Evolutionary conservation across 1,140 invertebrate genomes (phyloP).

Genomic region (Lucilia cuprina): DNA sequence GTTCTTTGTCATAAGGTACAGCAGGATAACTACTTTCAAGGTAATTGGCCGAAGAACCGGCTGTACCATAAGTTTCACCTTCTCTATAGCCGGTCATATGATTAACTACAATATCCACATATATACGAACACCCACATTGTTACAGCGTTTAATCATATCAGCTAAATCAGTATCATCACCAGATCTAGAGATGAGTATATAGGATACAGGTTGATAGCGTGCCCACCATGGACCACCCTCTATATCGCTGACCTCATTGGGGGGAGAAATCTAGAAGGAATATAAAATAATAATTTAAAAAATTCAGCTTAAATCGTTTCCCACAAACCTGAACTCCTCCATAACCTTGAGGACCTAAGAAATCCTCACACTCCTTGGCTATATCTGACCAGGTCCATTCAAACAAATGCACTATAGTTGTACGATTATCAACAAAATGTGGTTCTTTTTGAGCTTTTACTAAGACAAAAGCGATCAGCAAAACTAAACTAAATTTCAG

Average conservation of each 20-base stretch:
- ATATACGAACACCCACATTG: slow-evolving; percentile 77
- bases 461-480: neutral
- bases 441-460: slow-evolving; percentile 43
- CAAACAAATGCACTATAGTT: slow-evolving; percentile 72
- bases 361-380: slow-evolving; percentile 77
- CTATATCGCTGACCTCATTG: slow-evolving; percentile 59
- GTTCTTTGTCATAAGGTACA: slow-evolving; percentile 63
- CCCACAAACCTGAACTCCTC: slow-evolving; percentile 72
- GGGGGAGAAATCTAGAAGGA: slow-evolving; percentile 64
- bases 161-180: slow-evolving; percentile 73
- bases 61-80: slow-evolving; percentile 63
- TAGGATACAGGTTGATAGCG: slow-evolving; percentile 89
- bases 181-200: slow-evolving; percentile 75
- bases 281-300: neutral
- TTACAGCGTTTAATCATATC: slow-evolving; percentile 82
- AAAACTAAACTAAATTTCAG: neutral
- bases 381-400: slow-evolving; percentile 77
- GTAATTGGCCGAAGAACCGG: slow-evolving; percentile 63
- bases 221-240: slow-evolving; percentile 75
- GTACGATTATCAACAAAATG: slow-evolving; percentile 53
- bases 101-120: slow-evolving; percentile 78
- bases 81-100: slow-evolving; percentile 71
- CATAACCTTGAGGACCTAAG: slow-evolving; percentile 72
- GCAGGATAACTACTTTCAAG: slow-evolving; percentile 60
- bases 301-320: neutral